A percentile compares a stretch with the other conserved stretches of the same genome.
Conservation (phyloP, 2,113 vertebrate genomes). For the Jacana jacana region DNA sequence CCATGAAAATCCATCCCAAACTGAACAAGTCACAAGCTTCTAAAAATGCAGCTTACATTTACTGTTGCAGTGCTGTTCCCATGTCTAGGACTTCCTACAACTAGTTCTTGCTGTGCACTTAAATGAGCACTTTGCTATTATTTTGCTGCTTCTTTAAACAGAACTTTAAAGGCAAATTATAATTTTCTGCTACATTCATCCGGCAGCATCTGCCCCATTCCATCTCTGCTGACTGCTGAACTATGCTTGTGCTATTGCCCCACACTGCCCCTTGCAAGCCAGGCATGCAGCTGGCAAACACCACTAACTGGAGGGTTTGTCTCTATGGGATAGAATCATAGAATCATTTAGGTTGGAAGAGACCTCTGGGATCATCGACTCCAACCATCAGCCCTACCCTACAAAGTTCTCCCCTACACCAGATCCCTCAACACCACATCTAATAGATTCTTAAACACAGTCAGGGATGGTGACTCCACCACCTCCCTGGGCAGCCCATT, state of each 20-base stretch:
- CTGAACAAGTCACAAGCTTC: not conserved
- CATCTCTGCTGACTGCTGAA: no score
- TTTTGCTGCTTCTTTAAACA: not conserved
- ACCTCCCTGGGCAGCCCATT: no score
- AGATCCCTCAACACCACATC: no score
- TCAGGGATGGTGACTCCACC: no score
- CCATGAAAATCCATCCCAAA: not conserved
- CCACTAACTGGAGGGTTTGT: not conserved
- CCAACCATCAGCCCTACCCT: no score
- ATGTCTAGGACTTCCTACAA: accelerated
- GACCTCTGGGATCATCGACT: no score
- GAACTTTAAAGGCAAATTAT: not conserved
- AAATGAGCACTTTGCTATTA: not conserved
- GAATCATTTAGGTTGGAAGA: no score
- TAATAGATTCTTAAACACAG: no score
- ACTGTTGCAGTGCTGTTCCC: no score
- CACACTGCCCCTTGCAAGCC: not conserved
- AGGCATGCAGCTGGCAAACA: not conserved
- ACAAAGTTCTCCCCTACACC: no score
- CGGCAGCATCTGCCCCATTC: no score
- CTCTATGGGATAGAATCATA: accelerated
- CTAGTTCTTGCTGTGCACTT: accelerated
- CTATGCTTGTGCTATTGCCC: accelerated
- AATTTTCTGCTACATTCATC: not conserved
- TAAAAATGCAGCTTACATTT: not conserved